phyloP scores from a whole-genome alignment of 2,113 vertebrate genomes.

The Thalassoma bifasciatum region DNA sequence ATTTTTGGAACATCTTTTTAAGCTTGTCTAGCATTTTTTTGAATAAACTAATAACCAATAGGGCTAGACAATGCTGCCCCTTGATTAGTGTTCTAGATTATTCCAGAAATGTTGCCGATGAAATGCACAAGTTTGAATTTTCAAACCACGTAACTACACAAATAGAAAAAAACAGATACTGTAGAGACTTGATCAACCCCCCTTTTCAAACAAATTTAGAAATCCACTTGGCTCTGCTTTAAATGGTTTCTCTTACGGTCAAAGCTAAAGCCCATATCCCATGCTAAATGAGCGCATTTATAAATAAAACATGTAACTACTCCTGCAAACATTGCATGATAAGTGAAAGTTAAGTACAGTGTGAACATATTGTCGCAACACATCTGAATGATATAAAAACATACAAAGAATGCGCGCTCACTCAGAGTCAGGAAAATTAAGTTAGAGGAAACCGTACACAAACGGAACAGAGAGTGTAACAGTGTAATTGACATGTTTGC shows the following conservation, averaged over 20 bases:
- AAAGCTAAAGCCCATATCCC: neutral
- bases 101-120: neutral
- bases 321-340: neutral
- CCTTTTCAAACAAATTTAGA: too few species aligned
- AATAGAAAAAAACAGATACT: neutral
- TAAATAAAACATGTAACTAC: neutral
- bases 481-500: conserved; percentile 47
- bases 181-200: too few species aligned
- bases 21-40: conserved; percentile 5
- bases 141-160: neutral
- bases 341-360: neutral
- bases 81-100: too few species aligned
- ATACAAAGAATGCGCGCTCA: neutral
- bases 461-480: conserved; percentile 33
- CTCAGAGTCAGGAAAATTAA: neutral
- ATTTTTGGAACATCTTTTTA: conserved; percentile 21
- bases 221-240: too few species aligned
- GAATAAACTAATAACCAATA: neutral
- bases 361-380: neutral
- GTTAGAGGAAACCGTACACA: conserved; percentile 12
- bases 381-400: neutral
- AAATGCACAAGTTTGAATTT: neutral
- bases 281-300: neutral
- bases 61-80: too few species aligned
- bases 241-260: neutral